phyloP scores from a whole-genome alignment of 2,797 vertebrate genomes.

The Paguma larvata region DNA sequence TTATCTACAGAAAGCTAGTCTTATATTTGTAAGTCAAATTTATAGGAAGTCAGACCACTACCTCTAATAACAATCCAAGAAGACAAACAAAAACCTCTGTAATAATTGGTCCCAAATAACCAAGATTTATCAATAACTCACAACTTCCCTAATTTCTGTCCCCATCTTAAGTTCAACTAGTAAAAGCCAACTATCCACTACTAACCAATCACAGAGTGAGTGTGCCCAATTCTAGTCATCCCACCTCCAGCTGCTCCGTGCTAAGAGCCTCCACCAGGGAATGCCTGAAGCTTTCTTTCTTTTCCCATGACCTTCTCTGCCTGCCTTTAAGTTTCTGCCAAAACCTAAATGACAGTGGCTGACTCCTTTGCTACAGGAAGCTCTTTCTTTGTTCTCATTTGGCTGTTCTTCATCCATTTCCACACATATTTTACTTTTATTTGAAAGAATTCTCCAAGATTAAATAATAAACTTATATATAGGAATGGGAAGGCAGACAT shows the following conservation, averaged over 20 bases:
- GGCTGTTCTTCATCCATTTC: neutral
- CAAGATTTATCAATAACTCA: neutral
- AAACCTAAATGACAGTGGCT: neutral
- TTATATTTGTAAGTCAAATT: neutral
- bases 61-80: neutral
- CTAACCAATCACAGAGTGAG: neutral
- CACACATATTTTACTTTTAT: neutral
- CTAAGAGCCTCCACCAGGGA: neutral
- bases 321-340: neutral
- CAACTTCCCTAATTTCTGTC: neutral
- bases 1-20: neutral
- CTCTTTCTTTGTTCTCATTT: neutral
- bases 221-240: neutral
- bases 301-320: neutral
- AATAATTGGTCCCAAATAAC: neutral
- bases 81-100: neutral
- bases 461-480: neutral
- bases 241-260: neutral
- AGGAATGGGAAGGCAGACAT: neutral
- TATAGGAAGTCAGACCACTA: neutral
- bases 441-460: neutral
- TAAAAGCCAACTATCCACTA: neutral
- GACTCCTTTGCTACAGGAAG: neutral
- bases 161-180: neutral
- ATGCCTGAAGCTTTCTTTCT: neutral